These are phyloP conservation scores for Melanostigma gelatinosum DNA, from an alignment of 2,113 vertebrate genomes.

Conservation along the genomic window DNA sequence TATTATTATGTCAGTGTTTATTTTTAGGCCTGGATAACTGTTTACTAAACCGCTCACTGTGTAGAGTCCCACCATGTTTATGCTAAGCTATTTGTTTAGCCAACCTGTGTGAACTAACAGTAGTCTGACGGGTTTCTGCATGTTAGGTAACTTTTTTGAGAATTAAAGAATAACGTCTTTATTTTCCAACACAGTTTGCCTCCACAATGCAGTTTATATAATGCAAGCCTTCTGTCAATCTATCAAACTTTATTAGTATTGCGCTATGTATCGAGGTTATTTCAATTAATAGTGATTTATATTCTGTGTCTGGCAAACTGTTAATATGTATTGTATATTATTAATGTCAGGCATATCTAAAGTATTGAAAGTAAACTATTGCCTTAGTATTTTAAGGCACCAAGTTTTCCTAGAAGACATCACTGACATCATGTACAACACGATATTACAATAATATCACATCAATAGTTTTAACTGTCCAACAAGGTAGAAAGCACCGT, in stretches of 20 bases:
- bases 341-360: neutral
- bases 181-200: neutral
- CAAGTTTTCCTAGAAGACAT: neutral
- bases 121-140: neutral
- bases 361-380: too few species aligned
- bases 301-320: neutral
- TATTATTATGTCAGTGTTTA: neutral
- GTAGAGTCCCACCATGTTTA: neutral
- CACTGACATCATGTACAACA: too few species aligned
- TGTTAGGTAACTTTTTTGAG: neutral
- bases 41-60: neutral
- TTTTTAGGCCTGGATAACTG: constrained; percentile 5
- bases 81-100: neutral
- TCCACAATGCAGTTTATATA: neutral
- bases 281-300: neutral
- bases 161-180: neutral
- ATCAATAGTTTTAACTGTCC: neutral
- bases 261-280: neutral
- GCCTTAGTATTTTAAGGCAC: neutral
- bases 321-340: neutral
- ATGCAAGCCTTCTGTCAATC: neutral
- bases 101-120: neutral
- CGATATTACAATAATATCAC: neutral
- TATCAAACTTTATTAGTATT: neutral
- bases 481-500: neutral